Percentiles rank a stretch among this genome's conserved stretches.
Conservation (phyloP, 2,888 invertebrate genomes). For the Standfussiana lucernea region DNA sequence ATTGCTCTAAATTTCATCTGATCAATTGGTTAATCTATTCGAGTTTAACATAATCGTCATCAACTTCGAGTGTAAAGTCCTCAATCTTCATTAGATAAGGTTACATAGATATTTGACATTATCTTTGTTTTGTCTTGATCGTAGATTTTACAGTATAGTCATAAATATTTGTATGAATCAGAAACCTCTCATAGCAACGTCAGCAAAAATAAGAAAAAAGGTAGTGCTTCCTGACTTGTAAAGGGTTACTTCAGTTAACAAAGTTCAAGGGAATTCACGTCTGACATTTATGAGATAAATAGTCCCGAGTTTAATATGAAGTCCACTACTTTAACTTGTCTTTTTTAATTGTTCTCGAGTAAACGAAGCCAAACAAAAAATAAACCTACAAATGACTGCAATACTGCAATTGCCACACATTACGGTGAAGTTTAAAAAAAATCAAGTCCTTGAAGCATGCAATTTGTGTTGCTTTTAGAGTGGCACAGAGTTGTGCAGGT, state of each 20-base stretch:
- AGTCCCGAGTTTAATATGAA: slow-evolving; percentile 5
- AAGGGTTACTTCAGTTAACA: slow-evolving; percentile 38
- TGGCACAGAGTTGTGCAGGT: slow-evolving; percentile 31
- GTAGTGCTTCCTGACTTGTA: slow-evolving; percentile 45
- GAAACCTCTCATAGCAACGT: neutral
- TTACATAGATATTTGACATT: neutral
- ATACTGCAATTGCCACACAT: slow-evolving; percentile 38
- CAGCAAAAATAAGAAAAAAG: slow-evolving; percentile 19
- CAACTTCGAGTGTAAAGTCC: neutral
- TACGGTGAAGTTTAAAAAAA: slow-evolving; percentile 16
- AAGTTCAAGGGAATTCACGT: slow-evolving; percentile 53
- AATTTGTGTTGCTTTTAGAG: slow-evolving; percentile 32
- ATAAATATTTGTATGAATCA: slow-evolving; percentile 15
- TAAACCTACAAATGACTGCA: neutral
- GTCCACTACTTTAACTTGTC: neutral
- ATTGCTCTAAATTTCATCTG: neutral
- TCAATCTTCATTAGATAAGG: neutral
- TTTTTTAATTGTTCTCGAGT: neutral
- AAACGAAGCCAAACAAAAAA: slow-evolving; percentile 3
- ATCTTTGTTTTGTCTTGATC: neutral
- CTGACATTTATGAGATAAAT: slow-evolving; percentile 46
- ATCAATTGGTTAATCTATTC: no score
- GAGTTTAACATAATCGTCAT: neutral
- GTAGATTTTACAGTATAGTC: neutral
- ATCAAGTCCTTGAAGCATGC: slow-evolving; percentile 43